Evolutionary conservation across 1,140 invertebrate species (phyloP).

Genomic region (Drosophila repleta): DNA sequence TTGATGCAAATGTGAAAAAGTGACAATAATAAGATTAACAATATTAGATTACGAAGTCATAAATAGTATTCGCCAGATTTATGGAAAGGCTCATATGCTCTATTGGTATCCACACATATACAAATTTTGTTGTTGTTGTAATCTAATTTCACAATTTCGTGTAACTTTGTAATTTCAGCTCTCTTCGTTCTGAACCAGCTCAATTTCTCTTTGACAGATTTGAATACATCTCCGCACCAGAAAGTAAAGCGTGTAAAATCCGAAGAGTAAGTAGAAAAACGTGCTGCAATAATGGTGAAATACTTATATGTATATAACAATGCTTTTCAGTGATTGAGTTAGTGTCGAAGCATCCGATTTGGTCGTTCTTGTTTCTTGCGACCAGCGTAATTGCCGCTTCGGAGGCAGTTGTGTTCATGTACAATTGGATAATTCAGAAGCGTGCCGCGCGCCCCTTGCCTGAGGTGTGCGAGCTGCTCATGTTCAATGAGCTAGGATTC

Average conservation of each 20-base stretch:
- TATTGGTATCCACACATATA: no score
- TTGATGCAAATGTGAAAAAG: background rate
- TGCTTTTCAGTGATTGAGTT: background rate
- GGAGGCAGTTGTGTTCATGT: background rate
- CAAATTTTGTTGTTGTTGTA: no score
- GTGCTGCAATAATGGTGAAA: background rate
- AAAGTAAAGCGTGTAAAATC: constrained; percentile 8
- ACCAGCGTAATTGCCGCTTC: background rate
- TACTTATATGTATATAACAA: background rate
- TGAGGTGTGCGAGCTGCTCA: background rate
- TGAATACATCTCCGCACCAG: no score
- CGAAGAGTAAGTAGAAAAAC: constrained; percentile 3
- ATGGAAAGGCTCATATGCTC: no score
- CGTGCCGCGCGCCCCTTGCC: background rate
- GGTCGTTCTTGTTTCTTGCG: background rate
- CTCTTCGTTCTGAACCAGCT: background rate
- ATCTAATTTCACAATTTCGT: no score
- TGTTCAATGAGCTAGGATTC: constrained; percentile 14
- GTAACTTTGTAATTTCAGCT: no score
- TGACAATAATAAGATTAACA: no score
- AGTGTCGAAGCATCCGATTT: background rate
- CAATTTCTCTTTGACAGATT: no score
- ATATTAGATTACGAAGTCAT: no score
- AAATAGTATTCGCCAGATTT: no score
- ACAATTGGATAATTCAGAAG: background rate